Base-by-base conservation (phyloP, 2,888 invertebrate genomes). In the Brachyptera risi region DNA sequence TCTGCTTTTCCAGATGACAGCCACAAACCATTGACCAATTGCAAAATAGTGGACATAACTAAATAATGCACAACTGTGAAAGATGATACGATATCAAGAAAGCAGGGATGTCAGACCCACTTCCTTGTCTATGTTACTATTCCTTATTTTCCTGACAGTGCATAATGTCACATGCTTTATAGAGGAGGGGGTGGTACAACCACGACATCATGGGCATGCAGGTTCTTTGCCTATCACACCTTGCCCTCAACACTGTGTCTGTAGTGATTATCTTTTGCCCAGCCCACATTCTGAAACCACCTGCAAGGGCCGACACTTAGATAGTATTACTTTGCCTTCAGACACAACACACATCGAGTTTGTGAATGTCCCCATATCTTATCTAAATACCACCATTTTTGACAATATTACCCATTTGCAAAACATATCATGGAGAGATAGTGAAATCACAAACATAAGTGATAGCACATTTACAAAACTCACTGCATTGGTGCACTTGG, bases 391-490 rank as follows among this genome's bases (percentile, higher is more conserved):
- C 47, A 21, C 24, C 3, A n/a, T 47, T n/a, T 47, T 47, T 21
- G 47, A 17, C 5, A n/a, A 21, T 21, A 24, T 21, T 24, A 57
- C 62, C 11, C 42, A 44, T 31, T 54, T 66, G 21, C 61, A 47
- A 40, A 59, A 61, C 40, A 27, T 66, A 19, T 61, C 66, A 47
- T 66, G 66, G 66, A 56, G 60, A 38, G 65, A 66, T 54, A 70
- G 71, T 60, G 67, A 65, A 5, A 38, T 73, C 17, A 26, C 57
- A n/a, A 58, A 59, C 4, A 58, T 73, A 19, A 62, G 64, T 24
- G 64, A 67, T 1, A 64, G 61, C 24, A 59, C 68, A 24, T 71
- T 75, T 58, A 56, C 59, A 11, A 67, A 67, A 15, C 68, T 74
- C 38, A 57, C 50, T 9, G 62, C 64, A 7, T 67, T 74, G 31